Conservation (phyloP, 2,888 invertebrate species). For the Eristalinus aeneus region DNA sequence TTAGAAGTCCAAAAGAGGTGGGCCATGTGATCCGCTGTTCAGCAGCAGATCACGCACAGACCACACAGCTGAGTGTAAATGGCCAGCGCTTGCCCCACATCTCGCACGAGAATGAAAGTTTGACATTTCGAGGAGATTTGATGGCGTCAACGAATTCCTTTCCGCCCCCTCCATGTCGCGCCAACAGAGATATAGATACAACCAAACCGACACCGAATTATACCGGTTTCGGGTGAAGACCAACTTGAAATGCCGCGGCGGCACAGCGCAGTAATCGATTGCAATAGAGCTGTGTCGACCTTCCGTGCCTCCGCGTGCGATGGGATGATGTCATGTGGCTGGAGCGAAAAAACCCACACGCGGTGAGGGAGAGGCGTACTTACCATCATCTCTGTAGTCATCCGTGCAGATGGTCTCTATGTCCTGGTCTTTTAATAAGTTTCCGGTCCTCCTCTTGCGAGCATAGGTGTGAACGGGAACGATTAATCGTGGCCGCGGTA, state of each 20-base stretch:
- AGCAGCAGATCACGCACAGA: neutral
- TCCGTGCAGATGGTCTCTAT: slow-evolving; percentile 71
- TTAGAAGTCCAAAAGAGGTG: slow-evolving; percentile 39
- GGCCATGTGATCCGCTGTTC: slow-evolving; percentile 27
- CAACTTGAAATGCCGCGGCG: slow-evolving; percentile 48
- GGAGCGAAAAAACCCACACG: slow-evolving; percentile 12
- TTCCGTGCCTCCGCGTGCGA: slow-evolving; percentile 24
- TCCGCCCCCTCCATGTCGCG: neutral
- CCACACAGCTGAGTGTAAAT: slow-evolving; percentile 37
- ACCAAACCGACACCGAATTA: slow-evolving; percentile 19
- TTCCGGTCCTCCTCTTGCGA: slow-evolving; percentile 90
- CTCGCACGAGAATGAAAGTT: slow-evolving; percentile 47
- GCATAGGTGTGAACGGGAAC: slow-evolving; percentile 95
- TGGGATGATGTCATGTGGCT: slow-evolving; percentile 56
- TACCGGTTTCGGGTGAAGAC: slow-evolving; percentile 51
- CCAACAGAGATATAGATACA: neutral
- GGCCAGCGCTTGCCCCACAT: slow-evolving; percentile 14
- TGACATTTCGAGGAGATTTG: slow-evolving; percentile 34
- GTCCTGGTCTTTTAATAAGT: slow-evolving; percentile 82
- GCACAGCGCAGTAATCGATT: slow-evolving; percentile 14
- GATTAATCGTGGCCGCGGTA: slow-evolving; percentile 92
- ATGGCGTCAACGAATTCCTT: neutral
- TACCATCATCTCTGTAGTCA: slow-evolving; percentile 55
- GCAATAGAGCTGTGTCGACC: slow-evolving; percentile 41
- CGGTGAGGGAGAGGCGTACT: slow-evolving; percentile 34